Percentiles rank a stretch among this genome's conserved stretches.
Evolutionary conservation across 2,113 vertebrate species (phyloP).

Genomic region (Microcebus murinus): DNA sequence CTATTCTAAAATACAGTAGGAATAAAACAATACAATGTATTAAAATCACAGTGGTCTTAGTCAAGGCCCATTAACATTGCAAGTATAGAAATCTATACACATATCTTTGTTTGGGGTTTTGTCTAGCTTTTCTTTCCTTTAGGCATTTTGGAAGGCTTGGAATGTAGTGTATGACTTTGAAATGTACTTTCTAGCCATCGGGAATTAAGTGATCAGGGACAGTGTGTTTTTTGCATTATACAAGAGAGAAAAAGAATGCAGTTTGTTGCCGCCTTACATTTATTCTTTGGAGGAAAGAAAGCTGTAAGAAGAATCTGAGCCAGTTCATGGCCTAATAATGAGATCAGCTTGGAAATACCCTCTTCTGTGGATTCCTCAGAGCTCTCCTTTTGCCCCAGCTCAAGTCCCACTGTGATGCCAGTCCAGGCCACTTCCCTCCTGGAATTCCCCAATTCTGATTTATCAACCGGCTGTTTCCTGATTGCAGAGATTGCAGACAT

Average conservation of each 20-base stretch:
- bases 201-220: slow-evolving; percentile 37
- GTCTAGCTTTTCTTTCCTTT: slow-evolving; percentile 60
- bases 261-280: not conserved
- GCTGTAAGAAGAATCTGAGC: not conserved
- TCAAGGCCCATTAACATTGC: slow-evolving; percentile 76
- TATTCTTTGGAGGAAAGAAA: slow-evolving; percentile 18
- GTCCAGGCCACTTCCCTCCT: not conserved
- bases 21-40: slow-evolving; percentile 74
- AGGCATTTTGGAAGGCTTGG: slow-evolving; percentile 60
- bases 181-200: slow-evolving; percentile 38
- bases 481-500: not conserved
- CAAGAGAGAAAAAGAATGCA: not conserved
- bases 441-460: not conserved
- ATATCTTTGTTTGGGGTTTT: slow-evolving; percentile 55
- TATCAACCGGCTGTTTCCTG: not conserved
- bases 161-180: slow-evolving; percentile 47
- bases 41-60: slow-evolving; percentile 79
- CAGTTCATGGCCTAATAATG: not conserved
- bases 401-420: no score
- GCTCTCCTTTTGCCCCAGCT: not conserved
- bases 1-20: slow-evolving; percentile 79
- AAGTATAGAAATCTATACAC: slow-evolving; percentile 52
- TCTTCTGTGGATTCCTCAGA: not conserved
- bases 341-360: not conserved
- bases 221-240: slow-evolving; percentile 9